Conservation (phyloP, 2,888 invertebrate genomes). For the Chrysina gloriosa region DNA sequence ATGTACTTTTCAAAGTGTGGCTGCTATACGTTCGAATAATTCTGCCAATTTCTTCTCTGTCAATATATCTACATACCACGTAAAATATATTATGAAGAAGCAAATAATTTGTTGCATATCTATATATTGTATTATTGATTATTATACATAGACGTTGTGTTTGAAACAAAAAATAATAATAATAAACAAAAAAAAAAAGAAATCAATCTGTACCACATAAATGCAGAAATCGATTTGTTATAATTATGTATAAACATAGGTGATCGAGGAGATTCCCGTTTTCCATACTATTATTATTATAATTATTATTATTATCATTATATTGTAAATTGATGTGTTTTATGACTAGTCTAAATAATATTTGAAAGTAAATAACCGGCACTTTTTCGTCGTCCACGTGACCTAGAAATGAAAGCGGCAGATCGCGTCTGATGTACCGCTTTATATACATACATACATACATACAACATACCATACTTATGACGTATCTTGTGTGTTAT, state of each 20-base stretch:
- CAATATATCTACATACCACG: background rate
- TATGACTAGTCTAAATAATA: background rate
- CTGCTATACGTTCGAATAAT: too few relatives aligned
- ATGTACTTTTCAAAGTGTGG: too few relatives aligned
- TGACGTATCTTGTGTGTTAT: conserved; percentile 1
- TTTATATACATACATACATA: too few relatives aligned
- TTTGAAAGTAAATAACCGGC: background rate
- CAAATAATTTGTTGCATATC: conserved; percentile 31
- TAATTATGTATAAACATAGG: too few relatives aligned
- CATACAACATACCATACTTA: background rate
- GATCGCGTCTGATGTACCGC: too few relatives aligned
- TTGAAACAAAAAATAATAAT: background rate
- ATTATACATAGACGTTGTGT: background rate
- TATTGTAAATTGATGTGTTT: conserved; percentile 4
- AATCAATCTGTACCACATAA: background rate
- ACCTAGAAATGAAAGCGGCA: background rate
- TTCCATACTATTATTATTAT: background rate
- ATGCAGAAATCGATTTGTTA: too few relatives aligned
- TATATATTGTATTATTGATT: conserved; percentile 11
- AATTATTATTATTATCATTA: conserved; percentile 13
- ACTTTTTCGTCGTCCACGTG: background rate
- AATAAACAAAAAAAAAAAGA: background rate
- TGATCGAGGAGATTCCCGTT: conserved; percentile 1
- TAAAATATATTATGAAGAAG: conserved; percentile 14
- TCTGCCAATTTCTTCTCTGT: background rate